Evolutionary conservation across 1,140 invertebrate genomes (phyloP).

Genomic region (Halictus rubicundus): DNA sequence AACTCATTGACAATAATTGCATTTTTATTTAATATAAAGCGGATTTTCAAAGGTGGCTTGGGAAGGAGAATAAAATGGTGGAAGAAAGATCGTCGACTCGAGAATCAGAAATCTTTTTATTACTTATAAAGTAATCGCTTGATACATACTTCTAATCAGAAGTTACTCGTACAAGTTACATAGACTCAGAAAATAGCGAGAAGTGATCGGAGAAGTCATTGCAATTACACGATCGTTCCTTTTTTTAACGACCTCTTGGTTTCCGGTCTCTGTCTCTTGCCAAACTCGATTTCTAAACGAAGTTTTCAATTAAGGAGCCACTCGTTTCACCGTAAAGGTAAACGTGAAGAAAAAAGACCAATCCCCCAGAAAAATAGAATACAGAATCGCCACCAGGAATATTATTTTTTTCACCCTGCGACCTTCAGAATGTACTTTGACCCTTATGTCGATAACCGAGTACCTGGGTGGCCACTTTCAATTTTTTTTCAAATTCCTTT

Average conservation of each 20-base stretch:
- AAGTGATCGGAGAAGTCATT: conserved; percentile 35
- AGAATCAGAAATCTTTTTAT: conserved; percentile 47
- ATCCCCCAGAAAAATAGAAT: too few relatives aligned
- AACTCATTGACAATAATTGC: too few relatives aligned
- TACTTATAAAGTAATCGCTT: conserved; percentile 48
- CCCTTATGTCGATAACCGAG: too few relatives aligned
- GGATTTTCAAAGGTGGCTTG: too few relatives aligned
- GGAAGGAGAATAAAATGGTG: neutral
- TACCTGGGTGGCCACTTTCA: too few relatives aligned
- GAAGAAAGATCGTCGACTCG: neutral
- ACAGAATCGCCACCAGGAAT: too few relatives aligned
- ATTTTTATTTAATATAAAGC: too few relatives aligned
- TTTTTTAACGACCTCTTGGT: conserved; percentile 26
- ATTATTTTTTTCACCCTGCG: too few relatives aligned
- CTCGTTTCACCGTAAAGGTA: too few relatives aligned
- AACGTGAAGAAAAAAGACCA: too few relatives aligned
- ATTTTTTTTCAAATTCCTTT: too few relatives aligned
- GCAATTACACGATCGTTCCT: conserved; percentile 25
- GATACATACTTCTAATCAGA: conserved; percentile 48
- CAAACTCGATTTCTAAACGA: neutral
- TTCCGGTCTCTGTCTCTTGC: conserved; percentile 6
- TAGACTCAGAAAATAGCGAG: conserved; percentile 44
- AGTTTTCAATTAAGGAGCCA: neutral
- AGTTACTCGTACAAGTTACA: conserved; percentile 44
- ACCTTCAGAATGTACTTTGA: too few relatives aligned